phyloP scores from a whole-genome alignment of 1,140 invertebrate species.

The Trichonephila clavata region DNA sequence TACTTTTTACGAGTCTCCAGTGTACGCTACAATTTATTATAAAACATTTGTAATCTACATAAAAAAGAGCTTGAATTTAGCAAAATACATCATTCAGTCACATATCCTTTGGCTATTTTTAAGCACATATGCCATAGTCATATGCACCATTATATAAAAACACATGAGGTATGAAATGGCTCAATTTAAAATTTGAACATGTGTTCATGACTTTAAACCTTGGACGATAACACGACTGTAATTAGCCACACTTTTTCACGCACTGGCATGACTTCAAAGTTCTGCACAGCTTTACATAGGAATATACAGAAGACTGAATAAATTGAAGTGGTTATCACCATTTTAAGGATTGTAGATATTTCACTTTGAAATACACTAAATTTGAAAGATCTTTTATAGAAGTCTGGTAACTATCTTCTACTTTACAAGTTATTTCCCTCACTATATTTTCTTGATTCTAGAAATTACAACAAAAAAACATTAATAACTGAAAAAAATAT shows the following conservation, averaged over 20 bases:
- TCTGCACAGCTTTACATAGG: conserved; percentile 52
- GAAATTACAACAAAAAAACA: background rate
- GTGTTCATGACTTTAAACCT: conserved; percentile 26
- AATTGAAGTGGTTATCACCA: conserved; percentile 77
- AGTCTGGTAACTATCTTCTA: conserved; percentile 80
- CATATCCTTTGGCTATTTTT: conserved; percentile 34
- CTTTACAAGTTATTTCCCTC: conserved; percentile 79
- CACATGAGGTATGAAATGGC: conserved; percentile 40
- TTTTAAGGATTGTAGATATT: conserved; percentile 79
- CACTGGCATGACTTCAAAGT: conserved; percentile 11
- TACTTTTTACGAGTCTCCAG: background rate
- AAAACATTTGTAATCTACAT: conserved; percentile 1
- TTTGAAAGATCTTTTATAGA: conserved; percentile 80
- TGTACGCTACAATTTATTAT: background rate
- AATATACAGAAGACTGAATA: conserved; percentile 46
- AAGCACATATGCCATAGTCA: background rate
- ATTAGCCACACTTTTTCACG: background rate
- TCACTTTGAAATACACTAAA: conserved; percentile 79
- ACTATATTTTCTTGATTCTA: conserved; percentile 78
- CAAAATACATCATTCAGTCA: conserved; percentile 37
- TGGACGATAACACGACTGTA: conserved; percentile 2
- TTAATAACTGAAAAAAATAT: no score
- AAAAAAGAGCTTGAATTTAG: conserved; percentile 35
- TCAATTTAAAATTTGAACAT: conserved; percentile 41
- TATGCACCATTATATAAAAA: conserved; percentile 38